Evolutionary conservation across 1,140 invertebrate genomes (phyloP).

Genomic region (Drosophila varians): DNA sequence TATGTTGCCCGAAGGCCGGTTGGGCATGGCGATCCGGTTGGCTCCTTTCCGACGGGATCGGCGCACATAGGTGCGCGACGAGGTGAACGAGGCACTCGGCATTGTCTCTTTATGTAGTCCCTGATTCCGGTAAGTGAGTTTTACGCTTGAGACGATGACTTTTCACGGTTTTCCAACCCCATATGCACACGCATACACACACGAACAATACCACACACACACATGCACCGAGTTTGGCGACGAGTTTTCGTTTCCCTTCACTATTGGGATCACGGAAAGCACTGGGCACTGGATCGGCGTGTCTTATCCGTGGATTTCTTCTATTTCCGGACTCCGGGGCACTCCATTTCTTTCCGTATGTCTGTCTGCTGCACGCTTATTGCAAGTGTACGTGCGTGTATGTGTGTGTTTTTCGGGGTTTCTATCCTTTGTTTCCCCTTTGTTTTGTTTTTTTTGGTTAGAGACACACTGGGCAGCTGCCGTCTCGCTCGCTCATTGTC

Average conservation of each 20-base stretch:
- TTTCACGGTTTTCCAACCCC: conserved; percentile 77
- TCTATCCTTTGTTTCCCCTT: conserved; percentile 81
- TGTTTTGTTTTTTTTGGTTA: conserved; percentile 80
- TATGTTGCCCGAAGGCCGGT: conserved; percentile 87
- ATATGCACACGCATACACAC: conserved; percentile 63
- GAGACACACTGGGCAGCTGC: conserved; percentile 38
- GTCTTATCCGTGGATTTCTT: conserved; percentile 8
- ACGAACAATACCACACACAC: conserved; percentile 33
- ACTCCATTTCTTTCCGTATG: conserved; percentile 54
- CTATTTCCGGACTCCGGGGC: conserved; percentile 18
- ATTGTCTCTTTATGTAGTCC: conserved; percentile 84
- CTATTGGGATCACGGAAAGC: conserved; percentile 8
- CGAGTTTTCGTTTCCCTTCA: conserved; percentile 55
- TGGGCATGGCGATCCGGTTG: conserved; percentile 91
- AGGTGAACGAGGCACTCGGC: conserved; percentile 95
- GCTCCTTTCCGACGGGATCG: conserved; percentile 92
- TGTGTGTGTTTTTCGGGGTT: conserved; percentile 71
- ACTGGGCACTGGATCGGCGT: not conserved
- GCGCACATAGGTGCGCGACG: conserved; percentile 92
- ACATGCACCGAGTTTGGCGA: conserved; percentile 44
- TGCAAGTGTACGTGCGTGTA: conserved; percentile 33
- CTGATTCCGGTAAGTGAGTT: conserved; percentile 10
- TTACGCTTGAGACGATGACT: conserved; percentile 39
- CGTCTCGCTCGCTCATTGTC: conserved; percentile 65
- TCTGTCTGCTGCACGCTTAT: conserved; percentile 65